These are phyloP conservation scores for Pyrocephalus nanus DNA, from an alignment of 2,797 vertebrate species.

Conservation along the genomic window DNA sequence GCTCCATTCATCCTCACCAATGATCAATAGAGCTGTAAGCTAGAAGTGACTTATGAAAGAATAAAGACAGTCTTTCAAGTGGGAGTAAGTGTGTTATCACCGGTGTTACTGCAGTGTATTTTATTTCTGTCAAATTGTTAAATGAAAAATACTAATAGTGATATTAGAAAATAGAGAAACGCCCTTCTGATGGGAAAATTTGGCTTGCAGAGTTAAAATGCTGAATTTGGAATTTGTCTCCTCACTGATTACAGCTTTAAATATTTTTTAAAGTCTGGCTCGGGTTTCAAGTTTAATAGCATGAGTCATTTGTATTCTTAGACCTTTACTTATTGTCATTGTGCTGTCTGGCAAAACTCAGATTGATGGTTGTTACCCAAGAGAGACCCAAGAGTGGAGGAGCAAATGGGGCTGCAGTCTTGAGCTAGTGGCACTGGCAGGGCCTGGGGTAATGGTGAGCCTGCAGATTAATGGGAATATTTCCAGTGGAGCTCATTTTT, in stretches of 20 bases:
- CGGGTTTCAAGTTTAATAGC: slow-evolving; percentile 51
- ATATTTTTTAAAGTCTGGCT: slow-evolving; percentile 54
- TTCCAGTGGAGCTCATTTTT: background rate
- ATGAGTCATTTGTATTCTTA: slow-evolving; percentile 66
- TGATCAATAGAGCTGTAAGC: slow-evolving; percentile 69
- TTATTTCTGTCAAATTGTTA: slow-evolving; percentile 70
- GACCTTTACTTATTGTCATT: slow-evolving; percentile 71
- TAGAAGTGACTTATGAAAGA: slow-evolving; percentile 69
- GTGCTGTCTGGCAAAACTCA: slow-evolving; percentile 54
- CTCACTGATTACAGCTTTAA: slow-evolving; percentile 28
- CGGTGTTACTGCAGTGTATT: slow-evolving; percentile 24
- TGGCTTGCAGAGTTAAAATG: slow-evolving; percentile 37
- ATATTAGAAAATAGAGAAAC: slow-evolving; percentile 64
- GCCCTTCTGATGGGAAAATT: slow-evolving; percentile 14
- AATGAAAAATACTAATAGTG: slow-evolving; percentile 67
- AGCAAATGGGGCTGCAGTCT: slow-evolving; percentile 37
- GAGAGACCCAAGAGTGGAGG: slow-evolving; percentile 21
- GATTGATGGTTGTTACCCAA: slow-evolving; percentile 50
- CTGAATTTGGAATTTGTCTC: slow-evolving; percentile 67
- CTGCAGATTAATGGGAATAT: background rate
- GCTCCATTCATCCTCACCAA: slow-evolving; percentile 66
- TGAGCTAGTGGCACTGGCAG: background rate
- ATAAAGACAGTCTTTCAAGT: slow-evolving; percentile 68
- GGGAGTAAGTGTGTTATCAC: slow-evolving; percentile 61
- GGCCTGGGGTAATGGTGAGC: background rate